These are phyloP conservation scores for Pachycephus smyrnensis DNA, from an alignment of 2,888 invertebrate species.

Conservation along the genomic window DNA sequence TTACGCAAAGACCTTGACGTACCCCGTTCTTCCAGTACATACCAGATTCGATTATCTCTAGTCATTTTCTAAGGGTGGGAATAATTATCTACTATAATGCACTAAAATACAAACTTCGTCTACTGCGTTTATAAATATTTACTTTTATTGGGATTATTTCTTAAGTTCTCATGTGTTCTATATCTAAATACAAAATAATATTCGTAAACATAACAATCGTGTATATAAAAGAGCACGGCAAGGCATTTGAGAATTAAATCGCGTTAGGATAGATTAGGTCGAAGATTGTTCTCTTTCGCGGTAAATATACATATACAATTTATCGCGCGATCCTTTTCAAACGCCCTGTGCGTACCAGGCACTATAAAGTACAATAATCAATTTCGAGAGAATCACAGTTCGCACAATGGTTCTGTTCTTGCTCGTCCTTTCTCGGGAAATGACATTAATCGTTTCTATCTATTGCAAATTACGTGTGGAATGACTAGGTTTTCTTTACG, in stretches of 20 bases:
- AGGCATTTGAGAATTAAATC: slow-evolving; percentile 21
- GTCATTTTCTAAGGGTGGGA: no score
- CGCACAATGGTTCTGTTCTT: not conserved
- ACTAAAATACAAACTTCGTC: no score
- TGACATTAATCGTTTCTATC: no score
- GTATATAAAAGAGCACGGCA: slow-evolving; percentile 24
- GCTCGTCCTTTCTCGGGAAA: not conserved
- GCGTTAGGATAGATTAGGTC: not conserved
- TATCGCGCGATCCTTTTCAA: slow-evolving; percentile 2
- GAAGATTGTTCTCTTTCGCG: no score
- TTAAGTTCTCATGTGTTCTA: slow-evolving; percentile 13
- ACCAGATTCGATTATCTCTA: no score
- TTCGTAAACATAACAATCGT: slow-evolving; percentile 34
- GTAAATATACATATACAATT: not conserved
- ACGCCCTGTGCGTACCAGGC: slow-evolving; percentile 8
- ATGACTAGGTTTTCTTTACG: slow-evolving; percentile 11
- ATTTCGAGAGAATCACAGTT: not conserved
- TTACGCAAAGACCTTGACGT: no score
- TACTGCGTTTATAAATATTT: slow-evolving; percentile 15
- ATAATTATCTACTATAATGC: no score
- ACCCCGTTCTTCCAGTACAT: no score
- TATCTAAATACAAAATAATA: slow-evolving; percentile 34
- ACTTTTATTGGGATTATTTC: slow-evolving; percentile 31
- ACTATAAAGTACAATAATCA: slow-evolving; percentile 14
- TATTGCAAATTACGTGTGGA: slow-evolving; percentile 7